These are phyloP conservation scores for Toxotes chatareus DNA, from an alignment of 2,113 vertebrate species.

Conservation along the genomic window DNA sequence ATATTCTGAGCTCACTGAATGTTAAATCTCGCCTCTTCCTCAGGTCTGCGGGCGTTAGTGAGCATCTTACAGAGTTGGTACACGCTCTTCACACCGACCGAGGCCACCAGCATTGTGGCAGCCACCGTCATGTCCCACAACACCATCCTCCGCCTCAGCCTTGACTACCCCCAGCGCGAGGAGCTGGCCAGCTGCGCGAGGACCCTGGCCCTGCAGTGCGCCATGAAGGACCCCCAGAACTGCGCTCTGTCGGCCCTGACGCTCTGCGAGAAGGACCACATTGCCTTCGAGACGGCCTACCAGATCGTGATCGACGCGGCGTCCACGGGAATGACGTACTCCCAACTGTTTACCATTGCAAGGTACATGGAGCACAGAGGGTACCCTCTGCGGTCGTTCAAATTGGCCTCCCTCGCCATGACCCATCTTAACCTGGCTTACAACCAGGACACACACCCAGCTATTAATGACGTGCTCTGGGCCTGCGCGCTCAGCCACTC, in stretches of 20 bases:
- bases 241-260: slow-evolving; percentile 97
- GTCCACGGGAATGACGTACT: slow-evolving; percentile 95
- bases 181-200: slow-evolving; percentile 96
- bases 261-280: slow-evolving; percentile 98
- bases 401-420: slow-evolving; percentile 97
- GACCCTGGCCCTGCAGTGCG: slow-evolving; percentile 95
- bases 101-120: slow-evolving; percentile 97
- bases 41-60: slow-evolving; percentile 93
- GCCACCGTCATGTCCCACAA: slow-evolving; percentile 98
- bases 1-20: not conserved
- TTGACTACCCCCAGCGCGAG: slow-evolving; percentile 96
- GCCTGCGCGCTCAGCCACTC: slow-evolving; percentile 98
- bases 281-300: slow-evolving; percentile 98
- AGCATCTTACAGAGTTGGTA: slow-evolving; percentile 99
- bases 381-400: slow-evolving; percentile 96
- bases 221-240: slow-evolving; percentile 99
- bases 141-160: slow-evolving; percentile 95
- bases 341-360: slow-evolving; percentile 98
- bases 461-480: slow-evolving; percentile 99
- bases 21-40: not conserved
- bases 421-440: slow-evolving; percentile 98
- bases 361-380: slow-evolving; percentile 99
- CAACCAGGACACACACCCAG: slow-evolving; percentile 98
- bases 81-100: slow-evolving; percentile 97
- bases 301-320: slow-evolving; percentile 98